These are phyloP conservation scores for Chiroxiphia lanceolata DNA, from an alignment of 2,797 vertebrate species.

Conservation along the genomic window DNA sequence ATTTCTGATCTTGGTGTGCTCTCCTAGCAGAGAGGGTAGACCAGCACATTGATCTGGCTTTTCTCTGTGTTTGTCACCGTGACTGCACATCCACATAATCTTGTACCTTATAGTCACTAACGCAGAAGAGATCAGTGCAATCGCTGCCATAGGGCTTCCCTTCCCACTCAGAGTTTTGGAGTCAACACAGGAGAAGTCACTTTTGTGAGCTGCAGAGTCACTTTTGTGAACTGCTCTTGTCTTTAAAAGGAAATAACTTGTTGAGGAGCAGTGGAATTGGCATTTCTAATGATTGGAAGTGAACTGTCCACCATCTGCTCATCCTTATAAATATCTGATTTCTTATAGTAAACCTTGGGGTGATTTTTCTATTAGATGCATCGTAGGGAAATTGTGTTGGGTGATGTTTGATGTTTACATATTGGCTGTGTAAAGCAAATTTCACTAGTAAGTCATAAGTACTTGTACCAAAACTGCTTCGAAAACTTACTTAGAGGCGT, in stretches of 20 bases:
- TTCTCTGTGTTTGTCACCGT: neutral
- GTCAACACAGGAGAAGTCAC: neutral
- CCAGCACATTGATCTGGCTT: neutral
- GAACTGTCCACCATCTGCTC: neutral
- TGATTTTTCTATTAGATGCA: neutral
- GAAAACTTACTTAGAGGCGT: neutral
- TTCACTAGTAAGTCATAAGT: neutral
- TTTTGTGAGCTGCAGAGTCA: neutral
- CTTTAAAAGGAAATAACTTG: neutral
- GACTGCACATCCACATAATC: neutral
- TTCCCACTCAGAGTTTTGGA: neutral
- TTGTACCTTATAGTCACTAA: neutral
- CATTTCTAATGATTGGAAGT: neutral
- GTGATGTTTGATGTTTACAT: neutral
- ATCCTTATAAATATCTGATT: neutral
- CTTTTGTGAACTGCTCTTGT: neutral
- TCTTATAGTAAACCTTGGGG: neutral
- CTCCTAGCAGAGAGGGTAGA: neutral
- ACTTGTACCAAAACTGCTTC: neutral
- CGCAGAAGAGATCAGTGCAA: neutral
- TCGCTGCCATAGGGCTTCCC: neutral
- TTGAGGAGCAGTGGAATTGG: neutral
- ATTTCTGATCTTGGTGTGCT: rapidly evolving
- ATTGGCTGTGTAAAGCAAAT: neutral
- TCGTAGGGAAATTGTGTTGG: neutral